Base-by-base conservation (phyloP, 2,797 vertebrate genomes). In the Euphonia xanthogaster region DNA sequence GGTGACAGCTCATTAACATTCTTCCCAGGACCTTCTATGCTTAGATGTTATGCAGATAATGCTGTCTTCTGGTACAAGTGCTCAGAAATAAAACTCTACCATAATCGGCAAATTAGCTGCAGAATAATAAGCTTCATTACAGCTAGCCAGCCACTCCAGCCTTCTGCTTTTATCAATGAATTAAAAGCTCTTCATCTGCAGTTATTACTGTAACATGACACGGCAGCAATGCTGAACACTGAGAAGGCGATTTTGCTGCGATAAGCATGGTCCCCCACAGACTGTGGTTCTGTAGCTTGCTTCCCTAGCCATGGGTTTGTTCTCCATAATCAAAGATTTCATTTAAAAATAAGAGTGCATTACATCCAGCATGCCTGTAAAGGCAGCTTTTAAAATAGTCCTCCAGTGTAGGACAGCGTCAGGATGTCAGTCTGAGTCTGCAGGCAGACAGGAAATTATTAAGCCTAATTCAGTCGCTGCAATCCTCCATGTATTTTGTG, bases 91-190 rank as follows among this genome's bases (percentile, higher is more conserved):
- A 96, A 97, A 96, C 76, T 93, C 91, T 79, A 96, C 93, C 84
- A 96, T 94, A 94, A 96, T 93, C 76, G 90, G 79, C 95, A 97
- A 95, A 97, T 97, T 97, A 96, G 94, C 90, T 94, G 66, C 91
- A 96, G 95, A 96, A 96, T 96, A 96, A 96, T 97, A 97, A 96
- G 96, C 96, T 96, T 95, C 91, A 96, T 97, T 96, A 96, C 85
- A 93, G 94, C 93, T 96, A 96, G 91, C 93, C 94, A 97, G 87
- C 88, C 90, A 96, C 90, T 93, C 79, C 87, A 95, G 95, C 94
- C 93, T 97, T 96, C 96, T 96, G 96, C 96, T 97, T 97, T 97
- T 96, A 96, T 96, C 95, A 96, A 96, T 96, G 96, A 96, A 96
- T 96, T 96, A 96, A 96, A 96, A 96, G 95, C 95, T 96, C 96